Evolutionary conservation across 1,140 invertebrate genomes (phyloP).

Genomic region (Bombus turneri): DNA sequence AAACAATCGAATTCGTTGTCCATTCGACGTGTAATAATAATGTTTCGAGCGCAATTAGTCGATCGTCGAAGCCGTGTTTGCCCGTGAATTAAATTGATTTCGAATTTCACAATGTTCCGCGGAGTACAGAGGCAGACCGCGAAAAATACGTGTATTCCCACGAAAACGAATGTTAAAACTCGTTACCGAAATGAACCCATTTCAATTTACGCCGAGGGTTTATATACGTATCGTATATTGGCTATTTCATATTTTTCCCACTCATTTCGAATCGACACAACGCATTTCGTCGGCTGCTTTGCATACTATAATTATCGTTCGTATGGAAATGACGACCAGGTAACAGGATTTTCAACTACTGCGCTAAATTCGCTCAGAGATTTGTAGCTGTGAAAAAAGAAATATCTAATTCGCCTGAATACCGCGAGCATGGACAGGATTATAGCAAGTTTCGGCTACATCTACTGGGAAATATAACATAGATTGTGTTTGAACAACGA

Average conservation of each 20-base stretch:
- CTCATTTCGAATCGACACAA: neutral
- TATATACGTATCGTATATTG: neutral
- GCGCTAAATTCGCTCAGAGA: neutral
- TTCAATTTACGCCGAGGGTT: neutral
- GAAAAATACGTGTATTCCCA: neutral
- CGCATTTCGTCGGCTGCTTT: neutral
- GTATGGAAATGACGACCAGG: neutral
- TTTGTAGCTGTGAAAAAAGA: neutral
- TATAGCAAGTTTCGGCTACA: neutral
- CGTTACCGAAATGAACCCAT: neutral
- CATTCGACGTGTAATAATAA: slow-evolving; percentile 13
- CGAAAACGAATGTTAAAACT: neutral
- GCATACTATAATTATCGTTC: neutral
- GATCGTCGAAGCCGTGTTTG: neutral
- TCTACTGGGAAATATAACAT: neutral
- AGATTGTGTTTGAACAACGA: neutral
- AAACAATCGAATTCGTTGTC: neutral
- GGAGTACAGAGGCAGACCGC: too few relatives aligned
- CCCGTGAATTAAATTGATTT: slow-evolving; percentile 27
- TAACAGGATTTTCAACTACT: neutral
- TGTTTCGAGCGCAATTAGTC: slow-evolving; percentile 35
- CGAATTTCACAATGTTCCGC: too few relatives aligned
- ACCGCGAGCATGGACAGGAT: too few relatives aligned
- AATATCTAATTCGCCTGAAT: neutral
- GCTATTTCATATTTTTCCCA: neutral